A percentile compares a stretch with the other conserved stretches of the same genome.
Conservation (phyloP, 2,888 invertebrate species). For the Dolomedes plantarius region DNA sequence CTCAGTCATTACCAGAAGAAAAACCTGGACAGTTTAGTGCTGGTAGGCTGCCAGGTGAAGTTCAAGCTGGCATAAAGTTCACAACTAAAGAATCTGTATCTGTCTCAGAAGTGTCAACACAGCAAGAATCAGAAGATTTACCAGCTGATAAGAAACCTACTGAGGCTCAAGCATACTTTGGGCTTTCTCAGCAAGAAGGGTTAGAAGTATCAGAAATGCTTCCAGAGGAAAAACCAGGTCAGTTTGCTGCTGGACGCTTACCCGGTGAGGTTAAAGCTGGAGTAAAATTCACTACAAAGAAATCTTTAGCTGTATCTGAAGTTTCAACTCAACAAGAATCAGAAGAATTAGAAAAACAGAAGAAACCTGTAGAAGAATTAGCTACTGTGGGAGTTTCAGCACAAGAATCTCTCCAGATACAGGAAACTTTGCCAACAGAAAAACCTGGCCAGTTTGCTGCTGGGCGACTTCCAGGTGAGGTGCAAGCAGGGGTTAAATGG, state of each 20-base stretch:
- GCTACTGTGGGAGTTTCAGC: slow-evolving; percentile 52
- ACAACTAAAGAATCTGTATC: slow-evolving; percentile 62
- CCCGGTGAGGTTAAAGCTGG: slow-evolving; percentile 67
- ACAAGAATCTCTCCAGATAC: slow-evolving; percentile 68
- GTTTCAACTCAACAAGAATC: slow-evolving; percentile 54
- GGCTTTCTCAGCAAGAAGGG: slow-evolving; percentile 54
- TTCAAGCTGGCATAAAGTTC: slow-evolving; percentile 60
- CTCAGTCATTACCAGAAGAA: slow-evolving; percentile 52
- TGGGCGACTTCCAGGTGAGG: slow-evolving; percentile 76
- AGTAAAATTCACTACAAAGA: slow-evolving; percentile 46
- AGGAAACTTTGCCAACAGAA: slow-evolving; percentile 63
- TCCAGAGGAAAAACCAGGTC: slow-evolving; percentile 64
- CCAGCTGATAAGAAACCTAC: slow-evolving; percentile 44
- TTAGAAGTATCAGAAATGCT: slow-evolving; percentile 58
- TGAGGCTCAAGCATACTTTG: slow-evolving; percentile 53
- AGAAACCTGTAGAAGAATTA: slow-evolving; percentile 45
- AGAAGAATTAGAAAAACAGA: slow-evolving; percentile 36
- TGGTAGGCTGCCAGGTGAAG: slow-evolving; percentile 63
- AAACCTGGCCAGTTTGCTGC: slow-evolving; percentile 68
- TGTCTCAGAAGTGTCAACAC: slow-evolving; percentile 62
- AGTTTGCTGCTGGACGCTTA: slow-evolving; percentile 60
- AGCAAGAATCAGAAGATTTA: slow-evolving; percentile 57
- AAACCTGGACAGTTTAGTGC: slow-evolving; percentile 57
- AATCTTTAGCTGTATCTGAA: slow-evolving; percentile 64
- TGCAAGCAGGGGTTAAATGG: slow-evolving; percentile 79